Evolutionary conservation across 2,113 vertebrate species (phyloP).

Genomic region (Andinoacara biseriatus): DNA sequence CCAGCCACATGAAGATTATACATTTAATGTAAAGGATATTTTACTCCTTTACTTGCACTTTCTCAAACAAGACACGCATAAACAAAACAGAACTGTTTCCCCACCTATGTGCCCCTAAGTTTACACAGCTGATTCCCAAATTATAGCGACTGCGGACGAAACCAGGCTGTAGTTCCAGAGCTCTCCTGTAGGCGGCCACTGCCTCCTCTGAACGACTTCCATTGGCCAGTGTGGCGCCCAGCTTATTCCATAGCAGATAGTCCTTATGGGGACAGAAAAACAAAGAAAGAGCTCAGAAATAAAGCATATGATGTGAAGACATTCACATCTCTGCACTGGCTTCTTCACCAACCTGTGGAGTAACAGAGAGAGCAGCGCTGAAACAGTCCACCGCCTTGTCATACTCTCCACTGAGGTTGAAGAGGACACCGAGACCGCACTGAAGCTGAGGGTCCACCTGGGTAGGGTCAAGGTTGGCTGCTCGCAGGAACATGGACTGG

Average conservation of each 20-base stretch:
- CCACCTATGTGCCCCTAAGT: conserved; percentile 95
- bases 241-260: conserved; percentile 96
- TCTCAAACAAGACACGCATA: neutral
- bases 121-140: conserved; percentile 97
- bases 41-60: neutral
- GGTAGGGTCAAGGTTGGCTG: conserved; percentile 86
- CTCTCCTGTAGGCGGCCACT: conserved; percentile 91
- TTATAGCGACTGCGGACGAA: conserved; percentile 98
- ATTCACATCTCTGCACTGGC: neutral
- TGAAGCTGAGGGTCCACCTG: conserved; percentile 95
- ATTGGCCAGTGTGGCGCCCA: conserved; percentile 95
- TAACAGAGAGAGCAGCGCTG: conserved; percentile 90
- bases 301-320: neutral
- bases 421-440: conserved; percentile 96
- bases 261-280: conserved; percentile 78
- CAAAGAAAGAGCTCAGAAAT: neutral
- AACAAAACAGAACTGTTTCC: neutral
- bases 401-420: conserved; percentile 97
- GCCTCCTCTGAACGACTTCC: conserved; percentile 96
- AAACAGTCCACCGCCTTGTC: conserved; percentile 99
- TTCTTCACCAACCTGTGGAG: conserved; percentile 85
- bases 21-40: neutral
- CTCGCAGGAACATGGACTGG: conserved; percentile 91
- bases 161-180: conserved; percentile 93
- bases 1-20: too few relatives aligned